Conservation (phyloP, 2,797 vertebrate genomes). For the Brachymystax lenok region DNA sequence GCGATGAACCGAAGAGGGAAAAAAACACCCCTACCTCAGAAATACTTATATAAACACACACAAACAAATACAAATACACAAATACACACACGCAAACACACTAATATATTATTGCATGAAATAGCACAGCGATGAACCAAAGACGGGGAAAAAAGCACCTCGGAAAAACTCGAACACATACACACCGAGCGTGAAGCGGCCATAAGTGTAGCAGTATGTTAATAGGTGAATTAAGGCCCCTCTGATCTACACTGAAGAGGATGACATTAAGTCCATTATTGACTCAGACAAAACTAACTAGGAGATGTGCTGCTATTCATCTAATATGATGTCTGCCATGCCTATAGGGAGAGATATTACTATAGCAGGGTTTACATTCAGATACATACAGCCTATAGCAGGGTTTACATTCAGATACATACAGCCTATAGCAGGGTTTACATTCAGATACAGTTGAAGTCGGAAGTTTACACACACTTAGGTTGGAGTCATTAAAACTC, state of each 20-base stretch:
- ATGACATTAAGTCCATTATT: constrained; percentile 3
- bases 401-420: too few relatives aligned
- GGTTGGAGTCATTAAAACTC: too few relatives aligned
- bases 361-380: too few relatives aligned
- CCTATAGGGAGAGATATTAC: background rate
- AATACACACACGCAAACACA: background rate
- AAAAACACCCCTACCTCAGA: background rate
- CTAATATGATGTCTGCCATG: background rate
- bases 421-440: too few relatives aligned
- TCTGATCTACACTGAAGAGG: background rate
- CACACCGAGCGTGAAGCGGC: background rate
- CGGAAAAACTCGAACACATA: too few relatives aligned
- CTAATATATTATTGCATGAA: background rate
- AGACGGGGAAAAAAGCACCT: too few relatives aligned
- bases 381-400: too few relatives aligned
- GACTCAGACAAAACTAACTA: background rate
- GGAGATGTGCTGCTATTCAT: background rate
- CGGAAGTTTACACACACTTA: too few relatives aligned
- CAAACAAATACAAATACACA: background rate
- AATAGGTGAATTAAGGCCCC: background rate
- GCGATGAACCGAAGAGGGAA: background rate
- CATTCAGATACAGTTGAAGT: too few relatives aligned
- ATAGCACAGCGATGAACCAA: too few relatives aligned
- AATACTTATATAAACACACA: background rate
- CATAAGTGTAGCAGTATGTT: background rate